A percentile compares a stretch with the other conserved stretches of the same genome.
These are phyloP conservation scores for Phlogophora meticulosa DNA, from an alignment of 2,888 invertebrate genomes.

Conservation along the genomic window DNA sequence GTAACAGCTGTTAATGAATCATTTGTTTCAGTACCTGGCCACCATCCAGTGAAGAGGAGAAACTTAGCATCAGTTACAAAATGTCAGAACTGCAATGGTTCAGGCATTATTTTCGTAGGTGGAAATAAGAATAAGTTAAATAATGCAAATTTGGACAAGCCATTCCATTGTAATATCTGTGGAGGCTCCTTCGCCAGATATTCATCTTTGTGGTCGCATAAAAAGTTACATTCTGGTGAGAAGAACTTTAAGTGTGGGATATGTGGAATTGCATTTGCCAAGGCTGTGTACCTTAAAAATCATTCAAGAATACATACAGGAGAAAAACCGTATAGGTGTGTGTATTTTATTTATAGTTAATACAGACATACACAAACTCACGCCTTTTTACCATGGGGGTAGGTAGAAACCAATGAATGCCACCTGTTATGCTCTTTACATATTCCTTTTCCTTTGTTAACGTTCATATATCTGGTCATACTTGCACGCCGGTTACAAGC, in stretches of 20 bases:
- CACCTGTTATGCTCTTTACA: too few species aligned
- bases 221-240: slow-evolving; percentile 95
- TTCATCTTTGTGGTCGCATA: slow-evolving; percentile 97
- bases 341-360: not conserved
- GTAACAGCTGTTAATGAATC: too few species aligned
- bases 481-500: too few species aligned
- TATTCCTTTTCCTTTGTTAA: too few species aligned
- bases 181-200: slow-evolving; percentile 96
- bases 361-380: too few species aligned
- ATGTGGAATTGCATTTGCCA: slow-evolving; percentile 96
- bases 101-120: slow-evolving; percentile 96
- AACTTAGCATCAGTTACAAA: slow-evolving; percentile 96
- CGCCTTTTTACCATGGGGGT: too few species aligned
- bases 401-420: too few species aligned
- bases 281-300: slow-evolving; percentile 97
- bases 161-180: slow-evolving; percentile 97
- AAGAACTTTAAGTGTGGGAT: slow-evolving; percentile 97
- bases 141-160: slow-evolving; percentile 93
- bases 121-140: slow-evolving; percentile 92
- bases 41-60: slow-evolving; percentile 96
- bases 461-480: too few species aligned
- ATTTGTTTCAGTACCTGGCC: slow-evolving; percentile 85
- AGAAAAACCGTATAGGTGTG: slow-evolving; percentile 89
- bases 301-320: slow-evolving; percentile 97
- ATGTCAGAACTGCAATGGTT: slow-evolving; percentile 97